These are phyloP conservation scores for Caenorhabditis parvicauda DNA, from an alignment of 2,888 invertebrate species.

Conservation along the genomic window DNA sequence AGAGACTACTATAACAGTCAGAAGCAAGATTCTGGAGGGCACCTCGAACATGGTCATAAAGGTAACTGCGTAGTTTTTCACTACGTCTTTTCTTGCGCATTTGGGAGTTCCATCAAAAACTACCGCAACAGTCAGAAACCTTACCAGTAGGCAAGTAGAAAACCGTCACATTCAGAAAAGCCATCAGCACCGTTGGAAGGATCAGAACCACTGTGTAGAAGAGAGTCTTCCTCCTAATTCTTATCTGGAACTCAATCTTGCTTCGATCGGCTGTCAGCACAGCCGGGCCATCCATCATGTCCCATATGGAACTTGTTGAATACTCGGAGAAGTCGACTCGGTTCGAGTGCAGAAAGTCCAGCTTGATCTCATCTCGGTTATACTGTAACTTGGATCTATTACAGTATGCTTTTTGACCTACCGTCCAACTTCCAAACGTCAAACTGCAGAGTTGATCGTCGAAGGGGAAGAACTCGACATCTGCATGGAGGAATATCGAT, in stretches of 20 bases:
- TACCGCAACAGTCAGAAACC: too few species aligned
- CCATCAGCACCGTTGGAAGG: conserved; percentile 95
- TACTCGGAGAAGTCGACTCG: conserved; percentile 45
- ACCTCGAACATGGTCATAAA: too few species aligned
- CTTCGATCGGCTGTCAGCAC: conserved; percentile 80
- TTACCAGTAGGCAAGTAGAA: conserved; percentile 97
- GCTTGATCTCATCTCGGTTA: conserved; percentile 65
- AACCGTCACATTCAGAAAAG: conserved; percentile 95
- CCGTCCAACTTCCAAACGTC: conserved; percentile 98
- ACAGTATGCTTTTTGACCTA: conserved; percentile 3
- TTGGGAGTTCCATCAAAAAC: too few species aligned
- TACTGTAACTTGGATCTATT: conserved; percentile 38
- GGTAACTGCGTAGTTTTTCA: too few species aligned
- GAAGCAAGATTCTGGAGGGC: too few species aligned
- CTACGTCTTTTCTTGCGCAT: too few species aligned
- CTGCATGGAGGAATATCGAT: conserved; percentile 20
- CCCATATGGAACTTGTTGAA: conserved; percentile 85
- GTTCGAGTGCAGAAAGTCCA: conserved; percentile 87
- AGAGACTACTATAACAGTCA: too few species aligned
- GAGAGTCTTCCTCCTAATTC: conserved; percentile 78
- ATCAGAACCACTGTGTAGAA: conserved; percentile 99
- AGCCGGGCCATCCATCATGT: conserved; percentile 81
- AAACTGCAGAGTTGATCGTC: conserved; percentile 87
- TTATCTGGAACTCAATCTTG: conserved; percentile 58
- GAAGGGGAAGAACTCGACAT: conserved; percentile 62